Conservation (phyloP, 1,140 invertebrate species). For the Pseudomyrmex concolor region DNA sequence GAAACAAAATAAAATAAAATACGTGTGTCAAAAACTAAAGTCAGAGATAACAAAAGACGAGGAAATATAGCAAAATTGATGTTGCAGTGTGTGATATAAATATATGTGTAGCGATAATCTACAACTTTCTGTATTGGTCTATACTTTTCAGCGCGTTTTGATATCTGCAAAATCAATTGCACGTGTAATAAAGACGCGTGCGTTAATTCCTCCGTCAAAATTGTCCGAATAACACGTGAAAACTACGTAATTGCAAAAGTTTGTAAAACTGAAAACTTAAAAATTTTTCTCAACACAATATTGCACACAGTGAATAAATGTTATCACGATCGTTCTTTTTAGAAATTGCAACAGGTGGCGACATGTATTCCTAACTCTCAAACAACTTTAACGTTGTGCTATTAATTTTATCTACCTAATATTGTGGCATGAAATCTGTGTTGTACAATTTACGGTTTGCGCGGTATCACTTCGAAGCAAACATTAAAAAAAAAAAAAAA, state of each 20-base stretch:
- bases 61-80: not conserved
- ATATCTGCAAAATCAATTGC: slow-evolving; percentile 1
- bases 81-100: not conserved
- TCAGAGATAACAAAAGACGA: not conserved
- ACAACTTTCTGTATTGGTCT: not conserved
- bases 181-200: not conserved
- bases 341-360: slow-evolving; percentile 60
- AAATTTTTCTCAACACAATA: slow-evolving; percentile 18
- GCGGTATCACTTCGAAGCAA: not conserved
- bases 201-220: slow-evolving; percentile 17
- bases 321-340: slow-evolving; percentile 59
- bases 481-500: not conserved
- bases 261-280: slow-evolving; percentile 25
- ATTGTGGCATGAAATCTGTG: not conserved
- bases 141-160: not conserved
- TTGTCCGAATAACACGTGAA: slow-evolving; percentile 16
- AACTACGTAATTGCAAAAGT: slow-evolving; percentile 2
- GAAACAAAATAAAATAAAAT: not conserved
- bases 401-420: slow-evolving; percentile 47
- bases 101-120: slow-evolving; percentile 15
- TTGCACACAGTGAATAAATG: slow-evolving; percentile 38
- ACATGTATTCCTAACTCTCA: slow-evolving; percentile 43
- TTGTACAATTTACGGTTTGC: not conserved
- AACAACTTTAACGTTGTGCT: slow-evolving; percentile 45
- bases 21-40: not conserved